Percentiles rank a stretch among this genome's conserved stretches.
These are phyloP conservation scores for Galeruca laticollis DNA, from an alignment of 2,888 invertebrate genomes.

Conservation along the genomic window DNA sequence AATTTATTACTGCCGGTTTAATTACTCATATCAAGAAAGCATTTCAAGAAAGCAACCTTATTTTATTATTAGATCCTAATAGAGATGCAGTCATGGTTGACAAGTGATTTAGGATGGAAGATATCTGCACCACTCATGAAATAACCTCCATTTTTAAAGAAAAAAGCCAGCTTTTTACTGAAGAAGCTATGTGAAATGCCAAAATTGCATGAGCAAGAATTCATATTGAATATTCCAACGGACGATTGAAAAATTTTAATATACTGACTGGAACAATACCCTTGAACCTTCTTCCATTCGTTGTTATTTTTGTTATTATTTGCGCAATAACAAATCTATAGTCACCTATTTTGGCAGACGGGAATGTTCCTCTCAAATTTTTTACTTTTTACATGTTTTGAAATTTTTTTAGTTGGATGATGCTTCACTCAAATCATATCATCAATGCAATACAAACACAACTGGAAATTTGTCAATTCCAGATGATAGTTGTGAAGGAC, in stretches of 20 bases:
- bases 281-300: neutral
- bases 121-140: constrained; percentile 26
- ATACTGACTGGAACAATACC: constrained; percentile 6
- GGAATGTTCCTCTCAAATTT: no score
- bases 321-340: neutral
- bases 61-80: constrained; percentile 21
- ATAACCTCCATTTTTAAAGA: constrained; percentile 38
- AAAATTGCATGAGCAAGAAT: constrained; percentile 13
- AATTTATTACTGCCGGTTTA: constrained; percentile 32
- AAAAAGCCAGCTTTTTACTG: constrained; percentile 33
- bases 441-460: no score
- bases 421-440: no score
- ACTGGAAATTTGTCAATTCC: no score
- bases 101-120: constrained; percentile 31
- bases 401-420: no score
- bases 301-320: constrained; percentile 16
- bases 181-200: constrained; percentile 33
- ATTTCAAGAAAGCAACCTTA: constrained; percentile 30
- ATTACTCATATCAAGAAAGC: constrained; percentile 30
- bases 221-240: constrained; percentile 12
- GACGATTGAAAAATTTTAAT: constrained; percentile 14
- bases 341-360: neutral
- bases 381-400: no score
- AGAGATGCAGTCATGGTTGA: constrained; percentile 32
- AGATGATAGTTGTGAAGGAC: no score